Base-by-base conservation (phyloP, 2,888 invertebrate species). In the Temnothorax rugatulus region DNA sequence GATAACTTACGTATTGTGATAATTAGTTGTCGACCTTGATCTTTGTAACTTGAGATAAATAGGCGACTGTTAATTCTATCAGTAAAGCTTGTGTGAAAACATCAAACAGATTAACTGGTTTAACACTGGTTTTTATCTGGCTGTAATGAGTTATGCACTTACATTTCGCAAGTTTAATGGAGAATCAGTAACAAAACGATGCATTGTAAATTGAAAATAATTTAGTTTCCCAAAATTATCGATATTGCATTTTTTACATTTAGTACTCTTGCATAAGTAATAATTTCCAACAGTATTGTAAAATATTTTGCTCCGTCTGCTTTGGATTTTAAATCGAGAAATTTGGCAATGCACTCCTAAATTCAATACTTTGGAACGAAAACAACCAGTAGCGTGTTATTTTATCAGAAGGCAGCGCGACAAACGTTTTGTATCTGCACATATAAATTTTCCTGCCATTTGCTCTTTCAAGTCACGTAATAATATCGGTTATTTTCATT, bases 21-120 rank as follows among this genome's bases (percentile, higher is more conserved):
- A 79, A 68, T 57, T 44, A 79, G 13, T 13, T 29, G 44, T 29
- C 3, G 18, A 44, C 29, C 41, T 66, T 77, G 54, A 54, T 25
- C 25, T 25, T 50, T 54, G 38, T 11, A 66, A 18, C n/a, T 68
- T 29, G n/a, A 54, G 41, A 77, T 41, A 73, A 57, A 57, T 25
- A 25, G 38, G 3, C 5, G 13, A 54, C 18, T 29, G 9, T 44
- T 13, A 73, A 57, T 41, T 73, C 5, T 57, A 73, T 59, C 25
- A 44, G 15, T 59, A 44, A 59, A 38, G 4, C 47, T 75, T 15
- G 18, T 47, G 47, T 50, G n/a, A 47, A 63, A 9, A 11, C 7
- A 63, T 15, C 15, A 3, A 21, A 44, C n/a, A 47, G 44, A 61
- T 34, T 54, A 34, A 61, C 4, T 34, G 34, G 7, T 34, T 5